phyloP scores from a whole-genome alignment of 2,888 invertebrate genomes.

The Morpho helenor region DNA sequence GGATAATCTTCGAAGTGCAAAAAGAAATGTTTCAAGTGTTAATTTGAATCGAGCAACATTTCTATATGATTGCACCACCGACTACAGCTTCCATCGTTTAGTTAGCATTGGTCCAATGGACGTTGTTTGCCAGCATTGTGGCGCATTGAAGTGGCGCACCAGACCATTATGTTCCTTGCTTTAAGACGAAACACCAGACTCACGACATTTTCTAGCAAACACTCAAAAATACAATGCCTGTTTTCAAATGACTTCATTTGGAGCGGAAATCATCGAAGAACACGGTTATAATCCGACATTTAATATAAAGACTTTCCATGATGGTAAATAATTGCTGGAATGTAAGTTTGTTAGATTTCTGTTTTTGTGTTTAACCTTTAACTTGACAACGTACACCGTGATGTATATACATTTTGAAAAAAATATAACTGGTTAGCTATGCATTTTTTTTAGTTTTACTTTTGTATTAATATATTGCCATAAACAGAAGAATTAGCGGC shows the following conservation, averaged over 20 bases:
- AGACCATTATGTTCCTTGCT: constrained; percentile 33
- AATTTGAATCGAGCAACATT: too few relatives aligned
- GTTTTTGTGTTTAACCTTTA: neutral
- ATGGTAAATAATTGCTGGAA: neutral
- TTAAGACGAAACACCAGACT: too few relatives aligned
- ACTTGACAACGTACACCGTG: neutral
- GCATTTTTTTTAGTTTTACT: constrained; percentile 14
- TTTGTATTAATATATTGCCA: neutral
- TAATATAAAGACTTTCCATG: constrained; percentile 12
- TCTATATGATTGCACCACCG: too few relatives aligned
- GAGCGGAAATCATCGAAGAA: constrained; percentile 37
- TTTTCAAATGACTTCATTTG: constrained; percentile 45
- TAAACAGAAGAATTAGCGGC: too few relatives aligned
- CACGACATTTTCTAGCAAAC: constrained; percentile 41
- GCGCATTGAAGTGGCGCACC: too few relatives aligned
- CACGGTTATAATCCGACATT: constrained; percentile 35
- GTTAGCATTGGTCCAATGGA: too few relatives aligned
- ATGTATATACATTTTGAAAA: constrained; percentile 17
- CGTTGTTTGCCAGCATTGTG: too few relatives aligned
- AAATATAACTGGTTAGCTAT: constrained; percentile 17
- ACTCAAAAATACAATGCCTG: constrained; percentile 40
- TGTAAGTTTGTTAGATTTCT: neutral
- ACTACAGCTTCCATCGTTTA: too few relatives aligned
- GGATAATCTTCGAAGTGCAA: too few relatives aligned
- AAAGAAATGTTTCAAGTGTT: too few relatives aligned